These are phyloP conservation scores for Vespertilio murinus DNA, from an alignment of 2,797 vertebrate species.

Conservation along the genomic window DNA sequence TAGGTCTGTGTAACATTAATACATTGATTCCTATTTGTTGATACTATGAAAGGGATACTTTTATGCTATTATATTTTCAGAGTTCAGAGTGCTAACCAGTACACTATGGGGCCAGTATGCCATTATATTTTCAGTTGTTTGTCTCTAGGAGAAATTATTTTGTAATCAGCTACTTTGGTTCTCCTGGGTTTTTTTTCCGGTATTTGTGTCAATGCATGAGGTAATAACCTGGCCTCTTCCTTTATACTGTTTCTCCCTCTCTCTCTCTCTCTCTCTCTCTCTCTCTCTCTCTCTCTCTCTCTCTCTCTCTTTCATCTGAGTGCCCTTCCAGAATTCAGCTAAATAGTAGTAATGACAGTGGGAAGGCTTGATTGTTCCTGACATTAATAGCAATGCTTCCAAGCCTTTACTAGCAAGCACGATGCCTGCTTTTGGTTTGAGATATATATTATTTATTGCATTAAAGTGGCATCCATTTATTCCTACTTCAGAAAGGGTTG, in stretches of 20 bases:
- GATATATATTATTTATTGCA: slow-evolving; percentile 76
- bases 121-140: slow-evolving; percentile 14
- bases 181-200: slow-evolving; percentile 43
- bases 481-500: slow-evolving; percentile 39
- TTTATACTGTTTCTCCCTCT: background rate
- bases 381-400: background rate
- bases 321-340: slow-evolving; percentile 21
- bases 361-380: slow-evolving; percentile 19
- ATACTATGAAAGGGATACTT: slow-evolving; percentile 7
- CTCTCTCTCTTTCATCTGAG: background rate
- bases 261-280: background rate
- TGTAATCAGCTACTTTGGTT: background rate
- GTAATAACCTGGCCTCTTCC: slow-evolving; percentile 26
- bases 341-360: background rate
- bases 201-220: background rate
- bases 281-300: background rate
- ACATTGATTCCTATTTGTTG: background rate
- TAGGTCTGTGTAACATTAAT: background rate
- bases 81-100: too few species aligned
- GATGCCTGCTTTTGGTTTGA: slow-evolving; percentile 45
- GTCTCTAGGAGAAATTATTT: slow-evolving; percentile 2
- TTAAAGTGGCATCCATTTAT: slow-evolving; percentile 65
- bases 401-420: slow-evolving; percentile 44
- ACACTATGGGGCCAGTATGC: too few species aligned
- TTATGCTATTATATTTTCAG: background rate